phyloP scores from a whole-genome alignment of 1,140 invertebrate species.

The Arion vulgaris region DNA sequence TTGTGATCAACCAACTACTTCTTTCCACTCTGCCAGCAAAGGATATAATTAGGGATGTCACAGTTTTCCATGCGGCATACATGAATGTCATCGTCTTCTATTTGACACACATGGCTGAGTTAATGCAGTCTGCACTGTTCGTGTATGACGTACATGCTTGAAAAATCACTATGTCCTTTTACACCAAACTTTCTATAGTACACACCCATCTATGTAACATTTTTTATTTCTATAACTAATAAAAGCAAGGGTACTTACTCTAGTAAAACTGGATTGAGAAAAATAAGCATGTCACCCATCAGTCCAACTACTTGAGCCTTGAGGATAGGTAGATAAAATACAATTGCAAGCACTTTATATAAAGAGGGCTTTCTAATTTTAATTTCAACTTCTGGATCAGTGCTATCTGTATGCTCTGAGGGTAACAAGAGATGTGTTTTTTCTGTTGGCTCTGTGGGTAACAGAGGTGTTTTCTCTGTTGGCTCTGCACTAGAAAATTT shows the following conservation, averaged over 20 bases:
- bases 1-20: no score
- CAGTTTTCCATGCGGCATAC: no score
- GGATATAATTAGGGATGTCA: no score
- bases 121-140: no score
- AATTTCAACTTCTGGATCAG: background rate
- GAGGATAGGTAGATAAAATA: slow-evolving; percentile 29
- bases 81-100: no score
- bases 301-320: slow-evolving; percentile 35
- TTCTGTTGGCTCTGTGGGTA: slow-evolving; percentile 21
- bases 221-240: no score
- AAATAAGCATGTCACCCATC: background rate
- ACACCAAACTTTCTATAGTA: no score
- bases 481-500: background rate
- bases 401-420: background rate
- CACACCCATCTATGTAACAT: no score
- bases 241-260: slow-evolving; percentile 23
- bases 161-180: no score
- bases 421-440: slow-evolving; percentile 8
- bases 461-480: slow-evolving; percentile 26
- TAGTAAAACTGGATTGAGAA: slow-evolving; percentile 31
- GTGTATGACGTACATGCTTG: no score
- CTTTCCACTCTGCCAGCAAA: no score
- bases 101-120: no score
- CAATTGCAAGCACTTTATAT: slow-evolving; percentile 6
- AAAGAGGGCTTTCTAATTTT: slow-evolving; percentile 4